These are phyloP conservation scores for Bos taurus DNA, from an alignment of 2,113 vertebrate species.

Conservation along the genomic window ARS-UCD2.0 NC_037330.1:10589001-10589500, in stretches of 20 bases:
- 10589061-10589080: not conserved
- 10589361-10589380: not conserved
- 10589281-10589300: not conserved
- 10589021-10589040: not conserved
- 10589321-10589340: not conserved
- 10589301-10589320: not conserved
- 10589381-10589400: not conserved
- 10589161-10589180: not conserved
- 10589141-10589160: not conserved
- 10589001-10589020: not conserved
- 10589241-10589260: not conserved
- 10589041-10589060: not conserved
- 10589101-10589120: not conserved
- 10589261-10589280: not conserved
- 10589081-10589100: not conserved
- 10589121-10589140: not conserved
- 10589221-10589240: not conserved
- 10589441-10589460: not conserved
- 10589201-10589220: not conserved
- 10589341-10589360: not conserved
- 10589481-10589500: not conserved
- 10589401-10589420: not conserved
- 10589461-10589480: not conserved
- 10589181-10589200: not conserved
- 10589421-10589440: not conserved